These are phyloP conservation scores for Malurus elegans DNA, from an alignment of 2,113 vertebrate species.

Conservation along the genomic window DNA sequence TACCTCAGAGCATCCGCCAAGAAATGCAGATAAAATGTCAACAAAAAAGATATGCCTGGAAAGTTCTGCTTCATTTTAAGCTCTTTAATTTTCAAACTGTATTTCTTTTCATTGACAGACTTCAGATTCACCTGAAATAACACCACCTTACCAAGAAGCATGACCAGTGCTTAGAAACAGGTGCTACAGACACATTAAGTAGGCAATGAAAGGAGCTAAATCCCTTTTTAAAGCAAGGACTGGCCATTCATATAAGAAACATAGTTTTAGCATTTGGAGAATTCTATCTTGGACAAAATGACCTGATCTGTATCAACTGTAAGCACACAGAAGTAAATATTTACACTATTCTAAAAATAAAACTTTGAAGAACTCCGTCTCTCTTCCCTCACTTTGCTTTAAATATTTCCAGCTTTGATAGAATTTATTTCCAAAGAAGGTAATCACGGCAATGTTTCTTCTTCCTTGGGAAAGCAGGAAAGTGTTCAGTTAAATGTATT, in stretches of 20 bases:
- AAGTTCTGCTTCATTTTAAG: not conserved
- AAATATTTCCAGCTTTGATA: not conserved
- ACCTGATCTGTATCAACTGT: not conserved
- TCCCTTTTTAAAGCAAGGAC: not conserved
- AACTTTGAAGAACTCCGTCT: not conserved
- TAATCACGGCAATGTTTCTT: not conserved
- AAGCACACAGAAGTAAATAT: constrained; percentile 1
- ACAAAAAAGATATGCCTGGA: not conserved
- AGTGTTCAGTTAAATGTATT: not conserved
- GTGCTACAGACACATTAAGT: not conserved
- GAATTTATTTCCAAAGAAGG: not conserved
- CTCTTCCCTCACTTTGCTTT: not conserved
- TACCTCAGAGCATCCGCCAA: not conserved
- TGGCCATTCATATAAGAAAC: not conserved
- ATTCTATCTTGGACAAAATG: not conserved
- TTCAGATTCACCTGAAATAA: not conserved
- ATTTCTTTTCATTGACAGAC: not conserved
- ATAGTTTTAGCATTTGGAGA: not conserved
- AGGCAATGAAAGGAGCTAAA: not conserved
- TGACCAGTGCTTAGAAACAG: not conserved
- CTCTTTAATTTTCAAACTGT: not conserved
- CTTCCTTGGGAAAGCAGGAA: not conserved
- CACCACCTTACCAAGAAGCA: not conserved
- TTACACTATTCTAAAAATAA: not conserved
- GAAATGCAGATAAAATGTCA: not conserved